Percentiles rank a stretch among this genome's conserved stretches.
These are phyloP conservation scores for Salminus brasiliensis DNA, from an alignment of 2,113 vertebrate species.

Conservation along the genomic window DNA sequence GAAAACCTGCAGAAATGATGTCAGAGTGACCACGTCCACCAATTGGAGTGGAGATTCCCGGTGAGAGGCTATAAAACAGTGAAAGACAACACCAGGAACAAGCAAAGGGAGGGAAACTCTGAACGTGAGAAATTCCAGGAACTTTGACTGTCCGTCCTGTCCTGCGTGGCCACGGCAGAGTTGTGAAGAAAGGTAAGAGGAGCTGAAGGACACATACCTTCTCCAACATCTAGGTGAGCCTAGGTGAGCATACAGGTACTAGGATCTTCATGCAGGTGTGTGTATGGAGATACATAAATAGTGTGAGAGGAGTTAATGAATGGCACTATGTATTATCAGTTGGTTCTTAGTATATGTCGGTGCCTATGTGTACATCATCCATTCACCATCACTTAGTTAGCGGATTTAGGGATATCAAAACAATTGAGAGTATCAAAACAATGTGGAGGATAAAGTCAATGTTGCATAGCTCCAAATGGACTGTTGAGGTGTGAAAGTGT, in stretches of 20 bases:
- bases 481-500: conserved; percentile 42
- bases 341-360: too few species aligned
- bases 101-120: conserved; percentile 56
- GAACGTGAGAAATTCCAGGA: conserved; percentile 60
- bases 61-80: conserved; percentile 62
- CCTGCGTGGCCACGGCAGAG: conserved; percentile 34
- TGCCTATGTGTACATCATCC: conserved; percentile 25
- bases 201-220: background rate
- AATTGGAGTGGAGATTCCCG: conserved; percentile 61
- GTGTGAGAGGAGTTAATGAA: conserved; percentile 57
- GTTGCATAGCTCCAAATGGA: conserved; percentile 24
- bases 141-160: conserved; percentile 47
- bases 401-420: background rate
- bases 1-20: conserved; percentile 55
- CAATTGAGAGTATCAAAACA: background rate
- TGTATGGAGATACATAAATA: conserved; percentile 60
- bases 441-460: conserved; percentile 6
- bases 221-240: background rate
- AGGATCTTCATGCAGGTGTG: background rate
- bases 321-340: conserved; percentile 20
- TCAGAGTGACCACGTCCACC: conserved; percentile 38
- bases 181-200: conserved; percentile 51
- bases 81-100: conserved; percentile 59
- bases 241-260: background rate
- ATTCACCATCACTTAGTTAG: background rate